phyloP scores from a whole-genome alignment of 2,797 vertebrate genomes.

The Cryptoblepharus egeriae region DNA sequence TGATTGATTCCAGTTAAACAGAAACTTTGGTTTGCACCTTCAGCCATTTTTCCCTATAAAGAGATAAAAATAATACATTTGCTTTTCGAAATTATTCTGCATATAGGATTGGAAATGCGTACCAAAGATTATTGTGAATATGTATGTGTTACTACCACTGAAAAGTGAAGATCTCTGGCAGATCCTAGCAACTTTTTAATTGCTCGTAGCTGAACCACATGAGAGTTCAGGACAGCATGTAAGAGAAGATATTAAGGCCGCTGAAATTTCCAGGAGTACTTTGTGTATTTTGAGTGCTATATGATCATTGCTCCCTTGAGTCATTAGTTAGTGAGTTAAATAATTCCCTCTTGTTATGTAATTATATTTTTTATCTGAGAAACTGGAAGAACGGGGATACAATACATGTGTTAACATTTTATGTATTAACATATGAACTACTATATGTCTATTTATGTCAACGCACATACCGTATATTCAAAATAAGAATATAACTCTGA shows the following conservation, averaged over 20 bases:
- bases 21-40: no score
- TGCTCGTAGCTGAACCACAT: slow-evolving; percentile 16
- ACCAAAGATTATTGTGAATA: not conserved
- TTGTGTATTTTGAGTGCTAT: slow-evolving; percentile 9
- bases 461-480: not conserved
- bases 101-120: not conserved
- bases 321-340: slow-evolving; percentile 43
- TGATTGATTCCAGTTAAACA: no score
- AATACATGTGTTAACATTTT: not conserved
- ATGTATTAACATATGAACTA: not conserved
- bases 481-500: not conserved
- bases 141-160: slow-evolving; percentile 38
- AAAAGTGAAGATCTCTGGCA: slow-evolving; percentile 32
- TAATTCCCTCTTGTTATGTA: slow-evolving; percentile 43
- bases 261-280: not conserved
- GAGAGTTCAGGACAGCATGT: slow-evolving; percentile 16
- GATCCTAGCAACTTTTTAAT: not conserved
- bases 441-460: not conserved
- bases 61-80: slow-evolving; percentile 3
- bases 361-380: slow-evolving; percentile 32
- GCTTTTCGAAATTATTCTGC: slow-evolving; percentile 12
- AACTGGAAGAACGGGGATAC: slow-evolving; percentile 4
- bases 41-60: not conserved
- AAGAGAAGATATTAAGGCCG: slow-evolving; percentile 29
- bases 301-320: slow-evolving; percentile 15